Percentiles rank a stretch among this genome's conserved stretches.
These are phyloP conservation scores for Chaunax sp. DNA, from an alignment of 2,797 vertebrate species.

Conservation along the genomic window DNA sequence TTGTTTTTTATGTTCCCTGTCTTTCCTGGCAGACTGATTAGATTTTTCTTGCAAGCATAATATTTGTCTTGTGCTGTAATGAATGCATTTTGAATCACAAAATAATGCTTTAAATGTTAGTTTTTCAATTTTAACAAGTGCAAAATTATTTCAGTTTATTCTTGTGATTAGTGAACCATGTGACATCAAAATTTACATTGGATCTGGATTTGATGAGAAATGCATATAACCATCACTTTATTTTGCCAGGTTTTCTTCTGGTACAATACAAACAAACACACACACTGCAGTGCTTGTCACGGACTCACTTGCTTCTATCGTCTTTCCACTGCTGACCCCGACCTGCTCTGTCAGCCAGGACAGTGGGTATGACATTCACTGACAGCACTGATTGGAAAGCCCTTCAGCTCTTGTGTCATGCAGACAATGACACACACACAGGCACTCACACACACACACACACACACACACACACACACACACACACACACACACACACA, in stretches of 20 bases:
- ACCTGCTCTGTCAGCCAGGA: slow-evolving; percentile 39
- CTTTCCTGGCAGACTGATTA: background rate
- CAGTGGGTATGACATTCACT: slow-evolving; percentile 50
- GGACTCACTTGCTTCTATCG: slow-evolving; percentile 14
- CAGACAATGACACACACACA: slow-evolving; percentile 18
- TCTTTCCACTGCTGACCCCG: slow-evolving; percentile 38
- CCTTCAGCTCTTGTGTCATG: slow-evolving; percentile 49
- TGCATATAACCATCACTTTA: too few species aligned
- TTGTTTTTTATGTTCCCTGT: slow-evolving; percentile 1
- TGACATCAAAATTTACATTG: too few species aligned
- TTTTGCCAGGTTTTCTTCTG: background rate
- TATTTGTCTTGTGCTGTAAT: too few species aligned
- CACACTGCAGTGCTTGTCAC: slow-evolving; percentile 8
- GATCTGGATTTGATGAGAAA: too few species aligned
- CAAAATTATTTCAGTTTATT: too few species aligned
- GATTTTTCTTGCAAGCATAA: background rate
- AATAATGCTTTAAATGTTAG: too few species aligned
- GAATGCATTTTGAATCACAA: too few species aligned
- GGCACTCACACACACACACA: slow-evolving; percentile 11
- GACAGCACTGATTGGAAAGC: slow-evolving; percentile 51
- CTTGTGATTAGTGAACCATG: too few species aligned
- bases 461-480: slow-evolving; percentile 4
- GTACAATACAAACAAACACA: background rate
- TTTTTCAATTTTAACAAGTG: too few species aligned
- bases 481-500: background rate